Evolutionary conservation across 2,113 vertebrate species (phyloP).

Genomic region (Psittacula cyanocephala): DNA sequence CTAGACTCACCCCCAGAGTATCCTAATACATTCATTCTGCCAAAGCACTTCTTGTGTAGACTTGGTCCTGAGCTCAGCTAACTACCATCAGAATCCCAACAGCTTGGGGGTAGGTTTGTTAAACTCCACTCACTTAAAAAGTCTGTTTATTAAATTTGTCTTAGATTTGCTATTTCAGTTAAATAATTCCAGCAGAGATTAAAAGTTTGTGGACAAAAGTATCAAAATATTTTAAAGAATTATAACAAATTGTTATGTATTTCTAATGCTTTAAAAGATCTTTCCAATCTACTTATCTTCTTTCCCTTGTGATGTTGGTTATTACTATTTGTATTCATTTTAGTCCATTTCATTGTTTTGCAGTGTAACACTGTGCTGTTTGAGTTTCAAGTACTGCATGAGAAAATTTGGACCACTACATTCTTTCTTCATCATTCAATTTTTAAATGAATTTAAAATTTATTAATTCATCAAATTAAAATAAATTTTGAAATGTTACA

Average conservation of each 20-base stretch:
- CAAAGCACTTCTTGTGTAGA: not conserved
- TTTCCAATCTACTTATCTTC: not conserved
- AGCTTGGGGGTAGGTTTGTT: not conserved
- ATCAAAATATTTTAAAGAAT: not conserved
- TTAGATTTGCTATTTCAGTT: not conserved
- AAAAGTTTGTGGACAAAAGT: not conserved
- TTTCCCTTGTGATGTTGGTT: not conserved
- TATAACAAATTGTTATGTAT: not conserved
- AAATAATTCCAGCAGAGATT: not conserved
- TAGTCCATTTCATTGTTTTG: not conserved
- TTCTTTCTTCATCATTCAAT: not conserved
- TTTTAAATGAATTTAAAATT: not conserved
- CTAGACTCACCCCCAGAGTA: not conserved
- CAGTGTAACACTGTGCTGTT: not conserved
- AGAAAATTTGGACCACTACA: not conserved
- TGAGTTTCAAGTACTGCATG: not conserved
- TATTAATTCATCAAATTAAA: not conserved
- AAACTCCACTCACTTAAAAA: not conserved
- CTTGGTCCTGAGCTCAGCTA: not conserved
- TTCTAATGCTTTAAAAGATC: not conserved
- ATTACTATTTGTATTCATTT: not conserved
- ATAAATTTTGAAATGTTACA: not conserved
- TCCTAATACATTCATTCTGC: not conserved
- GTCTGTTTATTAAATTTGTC: not conserved
- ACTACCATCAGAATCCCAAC: not conserved